Evolutionary conservation across 2,113 vertebrate genomes (phyloP).

Genomic region (Marcusenius ussheri): DNA sequence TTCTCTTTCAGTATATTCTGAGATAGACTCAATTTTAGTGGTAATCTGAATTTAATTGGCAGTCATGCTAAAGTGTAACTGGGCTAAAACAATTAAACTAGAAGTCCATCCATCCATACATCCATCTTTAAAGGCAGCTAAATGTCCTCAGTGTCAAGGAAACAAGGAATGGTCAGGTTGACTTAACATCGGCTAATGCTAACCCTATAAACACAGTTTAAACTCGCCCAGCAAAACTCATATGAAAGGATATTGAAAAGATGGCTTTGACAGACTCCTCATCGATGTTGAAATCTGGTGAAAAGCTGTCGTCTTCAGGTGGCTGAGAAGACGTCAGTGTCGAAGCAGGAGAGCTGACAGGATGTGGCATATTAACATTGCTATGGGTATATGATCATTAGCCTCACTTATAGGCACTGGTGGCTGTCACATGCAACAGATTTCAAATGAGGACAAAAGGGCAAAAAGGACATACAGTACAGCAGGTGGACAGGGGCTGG

Average conservation of each 20-base stretch:
- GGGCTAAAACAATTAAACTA: not conserved
- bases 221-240: not conserved
- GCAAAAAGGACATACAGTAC: too few relatives aligned
- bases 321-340: not conserved
- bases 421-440: not conserved
- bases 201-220: not conserved
- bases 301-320: too few relatives aligned
- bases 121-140: not conserved
- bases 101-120: not conserved
- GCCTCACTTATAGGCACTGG: not conserved
- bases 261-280: too few relatives aligned
- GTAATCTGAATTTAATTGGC: not conserved
- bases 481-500: not conserved
- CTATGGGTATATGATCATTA: not conserved
- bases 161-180: not conserved
- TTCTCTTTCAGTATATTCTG: not conserved
- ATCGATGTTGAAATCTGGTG: not conserved
- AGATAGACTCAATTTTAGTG: not conserved
- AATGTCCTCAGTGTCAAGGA: not conserved
- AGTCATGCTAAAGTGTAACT: not conserved
- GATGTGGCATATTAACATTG: not conserved
- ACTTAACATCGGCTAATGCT: not conserved
- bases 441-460: too few relatives aligned
- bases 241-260: too few relatives aligned
- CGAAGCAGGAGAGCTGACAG: not conserved